Base-by-base conservation (phyloP, 2,113 vertebrate genomes). In the Sisor rabdophorus region DNA sequence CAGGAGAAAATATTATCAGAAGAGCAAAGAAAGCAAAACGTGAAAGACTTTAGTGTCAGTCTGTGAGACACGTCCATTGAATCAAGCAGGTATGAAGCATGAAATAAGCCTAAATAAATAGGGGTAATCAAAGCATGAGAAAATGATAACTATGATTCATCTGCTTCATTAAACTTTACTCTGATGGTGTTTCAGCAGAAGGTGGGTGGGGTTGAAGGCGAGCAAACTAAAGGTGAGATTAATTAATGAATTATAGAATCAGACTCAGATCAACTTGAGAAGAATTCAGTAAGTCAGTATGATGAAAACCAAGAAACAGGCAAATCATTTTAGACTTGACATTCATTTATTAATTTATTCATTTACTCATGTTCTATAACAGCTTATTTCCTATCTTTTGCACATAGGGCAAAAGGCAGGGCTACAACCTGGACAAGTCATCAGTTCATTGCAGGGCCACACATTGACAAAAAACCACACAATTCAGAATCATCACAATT, bases 101-200 rank as follows among this genome's bases (percentile, higher is more conserved):
- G 59, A 73, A 67, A 74, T 48, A 52, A 63, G 30, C 71, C 72
- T 40, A 3, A 36, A 36, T 36, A 36, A 44, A 44, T 44, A 44
- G 40, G 60, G 8, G 10, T 55, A 56, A 76, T 58, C 53, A 68
- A 52, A 40, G 54, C 5, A 30, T 55, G 17, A 19, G 53, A 5
- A 40, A n/a, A 48, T 81, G 60, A 76, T 69, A 77, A 60, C 48
- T 56, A 11, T 74, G 52, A 80, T 76, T 55, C 19, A 79, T 79
- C 44, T 9, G 13, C 56, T 77, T 75, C 70, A 74, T 74, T 47
- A 54, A 58, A 63, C 12, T 60, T 36, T 8, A 5, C 8, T 61
- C 15, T 32, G 36, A n/a, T 58, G 52, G 61, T 9, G 61, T 71
- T 53, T 78, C 26, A 17, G 50, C 52, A 61, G 19, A 13, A 22